Evolutionary conservation across 2,888 invertebrate species (phyloP).

Genomic region (Andrena minutula): DNA sequence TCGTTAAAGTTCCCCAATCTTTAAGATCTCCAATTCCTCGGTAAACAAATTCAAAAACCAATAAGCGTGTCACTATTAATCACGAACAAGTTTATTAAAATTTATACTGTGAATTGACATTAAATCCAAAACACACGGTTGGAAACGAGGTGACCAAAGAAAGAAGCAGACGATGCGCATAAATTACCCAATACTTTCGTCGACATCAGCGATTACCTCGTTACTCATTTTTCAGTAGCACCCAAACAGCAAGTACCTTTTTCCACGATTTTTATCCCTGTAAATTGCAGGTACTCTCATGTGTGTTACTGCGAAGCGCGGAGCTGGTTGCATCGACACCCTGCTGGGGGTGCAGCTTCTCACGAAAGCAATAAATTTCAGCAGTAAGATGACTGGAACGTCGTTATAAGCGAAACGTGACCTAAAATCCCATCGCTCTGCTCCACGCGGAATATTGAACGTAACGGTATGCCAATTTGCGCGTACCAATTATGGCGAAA

Average conservation of each 20-base stretch:
- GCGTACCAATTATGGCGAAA: slow-evolving; percentile 13
- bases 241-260: slow-evolving; percentile 4
- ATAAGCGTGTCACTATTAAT: not conserved
- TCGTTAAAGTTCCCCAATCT: too few relatives aligned
- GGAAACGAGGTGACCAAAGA: not conserved
- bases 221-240: not conserved
- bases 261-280: not conserved
- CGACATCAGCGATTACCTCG: not conserved
- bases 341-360: slow-evolving; percentile 10
- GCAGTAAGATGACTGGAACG: slow-evolving; percentile 28
- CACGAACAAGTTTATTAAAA: not conserved
- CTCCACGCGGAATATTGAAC: not conserved
- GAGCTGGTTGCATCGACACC: not conserved
- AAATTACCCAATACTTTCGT: slow-evolving; percentile 35
- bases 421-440: slow-evolving; percentile 37
- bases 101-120: not conserved
- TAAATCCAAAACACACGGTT: not conserved
- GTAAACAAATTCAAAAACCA: not conserved
- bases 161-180: slow-evolving; percentile 11
- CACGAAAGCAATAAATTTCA: slow-evolving; percentile 59
- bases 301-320: not conserved
- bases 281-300: too few relatives aligned
- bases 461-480: slow-evolving; percentile 19
- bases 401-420: slow-evolving; percentile 56
- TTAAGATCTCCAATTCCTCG: not conserved